These are phyloP conservation scores for Pyrrhura leucotis DNA, from an alignment of 2,797 vertebrate genomes.

Conservation along the genomic window DNA sequence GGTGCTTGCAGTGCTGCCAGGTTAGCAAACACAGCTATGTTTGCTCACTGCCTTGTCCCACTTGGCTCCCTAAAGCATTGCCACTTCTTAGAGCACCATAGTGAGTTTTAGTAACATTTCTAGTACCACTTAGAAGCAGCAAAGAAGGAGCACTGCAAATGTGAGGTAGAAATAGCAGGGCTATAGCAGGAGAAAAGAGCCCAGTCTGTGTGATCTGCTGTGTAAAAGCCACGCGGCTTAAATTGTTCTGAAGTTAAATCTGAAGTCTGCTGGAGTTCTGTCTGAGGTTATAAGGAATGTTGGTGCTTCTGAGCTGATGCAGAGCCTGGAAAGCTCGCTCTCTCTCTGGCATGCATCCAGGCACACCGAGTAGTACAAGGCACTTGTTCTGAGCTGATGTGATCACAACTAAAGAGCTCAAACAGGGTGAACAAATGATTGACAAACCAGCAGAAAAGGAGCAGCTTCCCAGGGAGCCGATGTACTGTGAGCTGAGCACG, in stretches of 20 bases:
- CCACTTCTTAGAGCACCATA: not conserved
- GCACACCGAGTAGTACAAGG: not conserved
- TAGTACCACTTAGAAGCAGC: not conserved
- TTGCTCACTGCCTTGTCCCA: not conserved
- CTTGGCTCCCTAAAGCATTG: not conserved
- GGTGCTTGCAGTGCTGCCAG: not conserved
- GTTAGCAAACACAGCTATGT: not conserved
- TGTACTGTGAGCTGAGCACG: not conserved
- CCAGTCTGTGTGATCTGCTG: not conserved
- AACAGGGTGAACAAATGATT: not conserved
- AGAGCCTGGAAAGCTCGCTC: not conserved
- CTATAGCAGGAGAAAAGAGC: not conserved
- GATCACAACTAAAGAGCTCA: not conserved
- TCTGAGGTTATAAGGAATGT: not conserved
- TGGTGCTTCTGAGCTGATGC: not conserved
- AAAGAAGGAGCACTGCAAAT: not conserved
- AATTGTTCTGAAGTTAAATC: not conserved
- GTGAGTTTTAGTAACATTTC: not conserved
- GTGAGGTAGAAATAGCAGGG: not conserved
- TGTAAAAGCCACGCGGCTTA: not conserved
- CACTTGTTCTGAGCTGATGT: not conserved
- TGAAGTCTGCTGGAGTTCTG: not conserved
- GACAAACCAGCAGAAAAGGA: not conserved
- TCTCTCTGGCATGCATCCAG: not conserved
- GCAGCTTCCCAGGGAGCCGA: not conserved